Conservation (phyloP, 2,797 vertebrate genomes). For the Gephyroberyx darwinii region DNA sequence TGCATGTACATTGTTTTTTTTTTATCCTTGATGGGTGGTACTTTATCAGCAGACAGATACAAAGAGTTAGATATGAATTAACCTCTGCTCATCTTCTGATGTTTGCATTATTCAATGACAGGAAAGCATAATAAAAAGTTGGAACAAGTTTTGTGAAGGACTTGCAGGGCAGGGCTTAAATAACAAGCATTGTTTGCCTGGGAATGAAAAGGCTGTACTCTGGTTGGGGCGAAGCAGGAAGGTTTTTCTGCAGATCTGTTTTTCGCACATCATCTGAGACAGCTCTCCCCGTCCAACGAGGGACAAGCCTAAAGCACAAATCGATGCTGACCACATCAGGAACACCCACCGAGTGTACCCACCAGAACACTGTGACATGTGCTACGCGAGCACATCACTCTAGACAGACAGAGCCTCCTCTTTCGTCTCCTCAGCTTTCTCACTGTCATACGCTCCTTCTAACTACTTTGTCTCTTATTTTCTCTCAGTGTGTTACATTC, state of each 20-base stretch:
- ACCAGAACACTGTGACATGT: neutral
- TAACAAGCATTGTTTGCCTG: conserved; percentile 5
- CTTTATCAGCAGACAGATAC: conserved; percentile 66
- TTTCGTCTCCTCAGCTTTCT: neutral
- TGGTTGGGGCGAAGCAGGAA: neutral
- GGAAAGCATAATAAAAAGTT: conserved; percentile 14
- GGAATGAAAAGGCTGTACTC: neutral
- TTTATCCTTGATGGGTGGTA: conserved; percentile 53
- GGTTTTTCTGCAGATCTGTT: neutral
- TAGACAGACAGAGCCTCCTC: neutral
- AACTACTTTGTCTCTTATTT: neutral
- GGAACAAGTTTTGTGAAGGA: neutral
- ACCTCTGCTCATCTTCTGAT: conserved; percentile 48
- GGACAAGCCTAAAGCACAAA: neutral
- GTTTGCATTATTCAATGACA: conserved; percentile 51
- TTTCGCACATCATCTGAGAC: neutral
- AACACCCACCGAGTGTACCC: conserved; percentile 1
- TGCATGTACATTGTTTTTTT: conserved; percentile 45
- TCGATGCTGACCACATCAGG: conserved; percentile 15
- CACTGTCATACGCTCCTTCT: neutral
- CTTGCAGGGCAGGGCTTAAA: neutral
- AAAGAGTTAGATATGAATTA: conserved; percentile 65
- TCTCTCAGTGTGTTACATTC: no score
- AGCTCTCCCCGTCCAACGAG: neutral
- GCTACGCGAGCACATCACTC: neutral